Conservation (phyloP, 1,140 invertebrate species). For the Charaxes varanes region DNA sequence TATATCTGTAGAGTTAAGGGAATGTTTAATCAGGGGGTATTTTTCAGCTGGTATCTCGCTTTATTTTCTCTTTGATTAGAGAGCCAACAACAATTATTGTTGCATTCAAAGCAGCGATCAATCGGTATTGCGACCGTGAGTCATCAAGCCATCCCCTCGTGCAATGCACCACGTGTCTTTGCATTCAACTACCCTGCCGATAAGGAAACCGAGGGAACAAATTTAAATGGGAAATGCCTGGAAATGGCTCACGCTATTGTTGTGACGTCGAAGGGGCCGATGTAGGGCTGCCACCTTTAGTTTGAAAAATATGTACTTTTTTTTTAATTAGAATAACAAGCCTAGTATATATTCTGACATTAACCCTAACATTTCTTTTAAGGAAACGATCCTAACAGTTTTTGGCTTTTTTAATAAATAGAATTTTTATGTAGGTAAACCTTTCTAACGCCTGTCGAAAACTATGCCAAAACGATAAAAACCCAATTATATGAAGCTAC, state of each 20-base stretch:
- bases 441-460: too few species aligned
- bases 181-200: constrained; percentile 42
- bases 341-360: too few species aligned
- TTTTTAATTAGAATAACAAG: too few species aligned
- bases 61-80: not conserved
- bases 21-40: not conserved
- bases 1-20: too few species aligned
- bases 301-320: too few species aligned
- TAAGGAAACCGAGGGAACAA: constrained; percentile 59
- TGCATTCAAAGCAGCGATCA: constrained; percentile 3
- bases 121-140: constrained; percentile 31
- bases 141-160: constrained; percentile 38
- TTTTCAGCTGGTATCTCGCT: not conserved
- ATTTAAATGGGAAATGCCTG: constrained; percentile 65
- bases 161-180: constrained; percentile 34
- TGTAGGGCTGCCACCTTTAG: too few species aligned
- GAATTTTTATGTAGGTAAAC: too few species aligned
- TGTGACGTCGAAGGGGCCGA: constrained; percentile 41
- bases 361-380: too few species aligned
- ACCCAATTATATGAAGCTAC: too few species aligned
- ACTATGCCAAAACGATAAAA: too few species aligned
- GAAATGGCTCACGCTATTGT: constrained; percentile 67
- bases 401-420: too few species aligned
- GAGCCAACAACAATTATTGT: constrained; percentile 1
- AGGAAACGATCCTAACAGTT: too few species aligned